These are phyloP conservation scores for Lasioglossum pauxillum DNA, from an alignment of 2,888 invertebrate species.

Conservation along the genomic window DNA sequence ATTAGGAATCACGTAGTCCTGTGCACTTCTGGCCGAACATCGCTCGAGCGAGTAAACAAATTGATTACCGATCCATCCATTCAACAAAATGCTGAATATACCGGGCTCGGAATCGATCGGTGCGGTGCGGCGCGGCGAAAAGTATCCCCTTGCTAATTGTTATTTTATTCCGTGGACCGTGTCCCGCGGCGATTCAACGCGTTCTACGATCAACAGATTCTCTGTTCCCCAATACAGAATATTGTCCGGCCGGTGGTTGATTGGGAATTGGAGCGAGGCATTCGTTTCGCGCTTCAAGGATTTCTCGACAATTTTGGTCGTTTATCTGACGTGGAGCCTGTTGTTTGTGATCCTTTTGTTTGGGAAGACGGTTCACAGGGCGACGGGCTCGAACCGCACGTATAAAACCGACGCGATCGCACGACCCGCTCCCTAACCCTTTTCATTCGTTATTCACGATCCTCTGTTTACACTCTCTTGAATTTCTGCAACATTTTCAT, in stretches of 20 bases:
- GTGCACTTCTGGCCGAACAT: not conserved
- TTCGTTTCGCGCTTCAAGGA: constrained; percentile 72
- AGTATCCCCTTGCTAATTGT: constrained; percentile 40
- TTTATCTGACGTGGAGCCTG: constrained; percentile 55
- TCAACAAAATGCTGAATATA: not conserved
- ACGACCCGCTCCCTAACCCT: not conserved
- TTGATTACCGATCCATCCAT: not conserved
- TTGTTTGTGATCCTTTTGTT: constrained; percentile 61
- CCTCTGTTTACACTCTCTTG: not conserved
- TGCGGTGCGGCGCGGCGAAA: not conserved
- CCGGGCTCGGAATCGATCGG: constrained; percentile 15
- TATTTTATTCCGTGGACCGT: constrained; percentile 36
- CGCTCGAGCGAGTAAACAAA: not conserved
- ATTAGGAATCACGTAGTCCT: not conserved
- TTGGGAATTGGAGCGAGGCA: constrained; percentile 72
- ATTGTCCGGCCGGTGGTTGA: constrained; percentile 51
- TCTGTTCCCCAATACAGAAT: constrained; percentile 49
- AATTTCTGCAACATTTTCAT: not conserved
- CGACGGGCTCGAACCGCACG: constrained; percentile 7
- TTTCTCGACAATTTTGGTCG: constrained; percentile 69
- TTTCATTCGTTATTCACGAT: not conserved
- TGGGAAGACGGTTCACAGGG: constrained; percentile 42
- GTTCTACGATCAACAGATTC: constrained; percentile 42
- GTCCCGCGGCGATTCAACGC: constrained; percentile 16
- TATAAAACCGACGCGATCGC: not conserved